phyloP scores from a whole-genome alignment of 2,797 vertebrate genomes.

The Otolemur crassicaudatus region DNA sequence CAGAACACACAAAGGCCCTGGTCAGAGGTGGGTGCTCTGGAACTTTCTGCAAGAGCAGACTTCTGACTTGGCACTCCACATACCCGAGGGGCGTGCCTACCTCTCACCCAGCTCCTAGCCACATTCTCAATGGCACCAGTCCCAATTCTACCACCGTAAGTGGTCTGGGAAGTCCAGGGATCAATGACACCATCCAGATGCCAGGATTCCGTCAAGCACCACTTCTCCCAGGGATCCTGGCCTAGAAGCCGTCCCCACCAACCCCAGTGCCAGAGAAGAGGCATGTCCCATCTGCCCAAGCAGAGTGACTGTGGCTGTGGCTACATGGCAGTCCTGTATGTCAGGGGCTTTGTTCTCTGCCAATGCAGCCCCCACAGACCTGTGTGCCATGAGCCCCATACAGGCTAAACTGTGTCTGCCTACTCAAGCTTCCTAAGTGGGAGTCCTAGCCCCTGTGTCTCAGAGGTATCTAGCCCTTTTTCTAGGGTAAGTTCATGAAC shows the following conservation, averaged over 20 bases:
- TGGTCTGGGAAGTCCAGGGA: neutral
- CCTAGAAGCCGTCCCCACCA: neutral
- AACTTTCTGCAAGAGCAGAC: neutral
- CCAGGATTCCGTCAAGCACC: neutral
- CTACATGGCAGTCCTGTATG: neutral
- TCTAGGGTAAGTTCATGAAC: no score
- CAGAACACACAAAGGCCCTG: rapidly evolving
- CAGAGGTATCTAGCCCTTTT: no score
- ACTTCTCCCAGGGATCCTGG: no score
- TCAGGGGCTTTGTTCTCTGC: no score
- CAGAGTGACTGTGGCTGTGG: neutral
- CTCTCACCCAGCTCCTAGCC: neutral
- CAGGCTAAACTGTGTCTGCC: neutral
- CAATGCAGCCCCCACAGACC: neutral
- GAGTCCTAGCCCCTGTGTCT: neutral
- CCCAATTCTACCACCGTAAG: neutral
- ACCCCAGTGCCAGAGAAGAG: neutral
- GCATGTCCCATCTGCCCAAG: neutral
- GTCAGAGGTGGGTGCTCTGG: rapidly evolving
- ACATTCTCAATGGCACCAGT: no score
- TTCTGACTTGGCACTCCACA: neutral
- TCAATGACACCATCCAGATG: neutral
- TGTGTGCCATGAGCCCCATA: neutral
- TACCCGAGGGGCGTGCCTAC: no score
- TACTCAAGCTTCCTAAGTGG: neutral